These are phyloP conservation scores for Megathymus violae DNA, from an alignment of 1,140 invertebrate genomes.

Conservation along the genomic window DNA sequence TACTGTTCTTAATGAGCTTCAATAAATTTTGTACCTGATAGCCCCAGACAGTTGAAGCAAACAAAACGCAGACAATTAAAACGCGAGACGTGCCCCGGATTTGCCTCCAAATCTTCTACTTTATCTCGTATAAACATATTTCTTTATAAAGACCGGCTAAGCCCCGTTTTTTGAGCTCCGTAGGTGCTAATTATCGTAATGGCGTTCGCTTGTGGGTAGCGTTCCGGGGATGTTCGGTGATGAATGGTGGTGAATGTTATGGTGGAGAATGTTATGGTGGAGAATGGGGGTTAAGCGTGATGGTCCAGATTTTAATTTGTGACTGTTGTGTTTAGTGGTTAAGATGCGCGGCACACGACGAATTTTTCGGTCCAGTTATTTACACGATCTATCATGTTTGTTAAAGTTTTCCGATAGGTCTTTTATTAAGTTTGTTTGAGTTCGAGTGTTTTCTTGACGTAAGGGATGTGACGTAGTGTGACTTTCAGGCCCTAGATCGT, in stretches of 20 bases:
- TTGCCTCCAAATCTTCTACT: conserved; percentile 53
- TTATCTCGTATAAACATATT: conserved; percentile 50
- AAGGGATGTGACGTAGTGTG: no score
- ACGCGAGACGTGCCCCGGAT: conserved; percentile 42
- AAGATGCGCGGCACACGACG: no score
- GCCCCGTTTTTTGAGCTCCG: conserved; percentile 36
- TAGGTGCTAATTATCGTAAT: conserved; percentile 41
- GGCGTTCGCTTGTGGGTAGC: conserved; percentile 29
- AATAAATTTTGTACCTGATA: conserved; percentile 32
- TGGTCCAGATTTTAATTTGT: no score
- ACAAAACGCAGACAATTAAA: conserved; percentile 53
- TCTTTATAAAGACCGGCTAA: conserved; percentile 48
- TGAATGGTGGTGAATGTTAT: conserved; percentile 2
- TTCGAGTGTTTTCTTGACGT: no score
- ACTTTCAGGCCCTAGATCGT: no score
- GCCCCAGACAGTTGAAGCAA: conserved; percentile 33
- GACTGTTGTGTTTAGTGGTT: no score
- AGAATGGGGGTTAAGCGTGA: no score
- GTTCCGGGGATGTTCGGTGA: conserved; percentile 6
- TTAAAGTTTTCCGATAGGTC: no score
- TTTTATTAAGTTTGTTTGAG: no score
- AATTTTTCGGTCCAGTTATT: no score
- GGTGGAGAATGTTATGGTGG: no score
- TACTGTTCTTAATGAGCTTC: conserved; percentile 29
- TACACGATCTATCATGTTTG: no score